These are phyloP conservation scores for Falco punctatus DNA, from an alignment of 2,113 vertebrate genomes.

Conservation along the genomic window DNA sequence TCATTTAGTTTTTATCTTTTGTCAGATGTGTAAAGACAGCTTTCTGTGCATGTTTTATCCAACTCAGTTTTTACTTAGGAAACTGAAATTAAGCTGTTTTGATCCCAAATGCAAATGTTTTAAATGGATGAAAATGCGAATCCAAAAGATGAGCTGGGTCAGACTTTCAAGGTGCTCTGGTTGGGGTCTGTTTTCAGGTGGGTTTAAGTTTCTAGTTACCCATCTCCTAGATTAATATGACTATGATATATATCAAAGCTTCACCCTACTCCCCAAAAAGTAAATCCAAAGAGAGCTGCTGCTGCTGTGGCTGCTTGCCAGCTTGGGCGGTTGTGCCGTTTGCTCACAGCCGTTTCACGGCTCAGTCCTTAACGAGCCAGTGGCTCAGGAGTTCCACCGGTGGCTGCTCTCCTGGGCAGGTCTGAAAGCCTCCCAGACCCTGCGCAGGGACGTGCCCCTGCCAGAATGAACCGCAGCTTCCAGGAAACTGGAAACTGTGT, in stretches of 20 bases:
- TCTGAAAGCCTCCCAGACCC: not conserved
- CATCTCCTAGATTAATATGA: not conserved
- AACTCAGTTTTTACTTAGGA: accelerated
- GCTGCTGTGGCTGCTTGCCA: not conserved
- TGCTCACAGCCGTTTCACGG: not conserved
- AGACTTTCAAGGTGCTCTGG: not conserved
- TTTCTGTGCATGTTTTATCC: not conserved
- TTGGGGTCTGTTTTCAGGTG: not conserved
- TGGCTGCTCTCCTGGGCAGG: not conserved
- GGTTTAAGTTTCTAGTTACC: not conserved
- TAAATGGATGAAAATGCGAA: not conserved
- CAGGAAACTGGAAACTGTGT: not conserved
- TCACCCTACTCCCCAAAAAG: not conserved
- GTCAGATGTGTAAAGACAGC: not conserved
- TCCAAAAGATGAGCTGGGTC: not conserved
- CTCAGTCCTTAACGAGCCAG: accelerated
- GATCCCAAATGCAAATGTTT: not conserved
- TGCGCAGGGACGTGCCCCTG: accelerated
- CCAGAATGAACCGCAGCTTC: not conserved
- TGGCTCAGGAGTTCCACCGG: not conserved
- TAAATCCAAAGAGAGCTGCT: not conserved
- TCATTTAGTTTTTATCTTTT: not conserved
- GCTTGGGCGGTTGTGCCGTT: not conserved
- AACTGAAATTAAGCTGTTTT: not conserved
- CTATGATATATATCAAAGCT: not conserved